Evolutionary conservation across 1,140 invertebrate genomes (phyloP).

Genomic region (Brachionus plicatilis): DNA sequence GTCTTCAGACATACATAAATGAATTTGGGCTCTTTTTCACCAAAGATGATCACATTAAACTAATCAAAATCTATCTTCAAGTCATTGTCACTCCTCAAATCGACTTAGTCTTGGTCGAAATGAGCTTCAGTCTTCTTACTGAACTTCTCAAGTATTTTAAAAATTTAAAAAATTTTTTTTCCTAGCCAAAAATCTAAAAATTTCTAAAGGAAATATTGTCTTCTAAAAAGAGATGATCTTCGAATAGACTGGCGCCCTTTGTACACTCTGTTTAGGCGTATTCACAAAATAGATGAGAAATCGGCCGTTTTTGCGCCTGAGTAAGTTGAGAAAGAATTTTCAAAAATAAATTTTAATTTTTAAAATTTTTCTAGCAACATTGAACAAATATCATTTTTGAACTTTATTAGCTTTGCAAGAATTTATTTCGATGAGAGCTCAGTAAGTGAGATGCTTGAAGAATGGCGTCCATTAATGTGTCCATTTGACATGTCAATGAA

Average conservation of each 20-base stretch:
- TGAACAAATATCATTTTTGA: constrained; percentile 21
- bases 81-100: neutral
- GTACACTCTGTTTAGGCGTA: constrained; percentile 55
- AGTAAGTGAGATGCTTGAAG: constrained; percentile 79
- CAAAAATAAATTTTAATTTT: constrained; percentile 50
- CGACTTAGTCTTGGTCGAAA: neutral
- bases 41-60: constrained; percentile 34
- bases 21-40: constrained; percentile 22
- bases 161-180: too few relatives aligned
- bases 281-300: constrained; percentile 6
- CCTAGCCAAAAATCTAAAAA: neutral
- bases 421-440: constrained; percentile 69
- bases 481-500: constrained; percentile 59
- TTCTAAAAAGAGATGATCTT: constrained; percentile 73
- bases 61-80: constrained; percentile 1
- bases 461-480: constrained; percentile 72
- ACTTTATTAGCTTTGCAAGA: neutral
- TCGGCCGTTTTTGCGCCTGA: neutral
- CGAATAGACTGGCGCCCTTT: constrained; percentile 77
- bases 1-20: neutral
- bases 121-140: neutral
- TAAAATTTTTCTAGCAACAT: constrained; percentile 56
- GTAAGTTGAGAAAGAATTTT: constrained; percentile 57
- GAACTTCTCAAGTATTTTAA: neutral
- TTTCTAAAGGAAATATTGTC: constrained; percentile 65